Base-by-base conservation (phyloP, 2,113 vertebrate genomes). In the Eulemur rufifrons region DNA sequence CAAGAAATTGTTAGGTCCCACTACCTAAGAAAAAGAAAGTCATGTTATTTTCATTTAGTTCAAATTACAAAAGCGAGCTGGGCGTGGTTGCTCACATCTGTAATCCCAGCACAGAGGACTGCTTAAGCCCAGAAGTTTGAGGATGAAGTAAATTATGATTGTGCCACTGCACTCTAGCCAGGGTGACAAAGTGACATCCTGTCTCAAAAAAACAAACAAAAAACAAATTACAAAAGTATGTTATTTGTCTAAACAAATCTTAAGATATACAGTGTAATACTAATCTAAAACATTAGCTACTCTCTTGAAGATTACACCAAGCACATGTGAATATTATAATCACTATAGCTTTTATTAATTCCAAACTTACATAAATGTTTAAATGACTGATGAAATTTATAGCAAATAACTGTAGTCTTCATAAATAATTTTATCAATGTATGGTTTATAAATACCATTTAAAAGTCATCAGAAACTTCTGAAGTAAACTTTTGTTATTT, bases 241-340 rank as follows among this genome's bases (percentile, higher is more conserved):
- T 61, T 37, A 93, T 89, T 59, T 88, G 32, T 71, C 15, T 25
- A 92, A 89, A 59, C 54, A 94, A 88, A 94, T 71, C 39, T 84
- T 77, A 82, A 73, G 39, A 86, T 94, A 68, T 21, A 73, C 56
- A 4, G 6, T 76, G 6, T 90, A 76, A 45, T 86, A 93, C 1
- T 54, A 93, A 39, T 84, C 52, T 71, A 90, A 95, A 92, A 94
- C 71, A 95, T 63, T 37, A 68, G 34, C 69, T 91, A 61, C n/a
- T 50, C 15, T 89, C 56, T 84, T 95, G 42, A 84, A 77, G 14
- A 87, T 3, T 63, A 61, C 3, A 92, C 14, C 32, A 91, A 86
- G 39, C 32, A 90, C 4, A 59, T 32, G 17, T 66, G 37, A 92
- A 69, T 81, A 89, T 27, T 56, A 59, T 17, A 91, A 74, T 76